Conservation (phyloP, 2,113 vertebrate genomes). For the Callopanchax toddi region DNA sequence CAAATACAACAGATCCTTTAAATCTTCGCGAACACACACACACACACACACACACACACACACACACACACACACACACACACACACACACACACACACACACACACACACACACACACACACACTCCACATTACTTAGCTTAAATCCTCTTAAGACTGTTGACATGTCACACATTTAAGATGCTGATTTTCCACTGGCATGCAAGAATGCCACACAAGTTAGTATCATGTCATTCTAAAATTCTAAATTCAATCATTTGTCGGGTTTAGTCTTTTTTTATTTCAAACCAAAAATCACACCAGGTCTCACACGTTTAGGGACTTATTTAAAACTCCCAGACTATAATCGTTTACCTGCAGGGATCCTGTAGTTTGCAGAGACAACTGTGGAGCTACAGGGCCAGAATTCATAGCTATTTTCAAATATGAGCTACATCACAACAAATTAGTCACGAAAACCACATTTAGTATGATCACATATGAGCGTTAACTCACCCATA, state of each 20-base stretch:
- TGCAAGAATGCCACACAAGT: constrained; percentile 11
- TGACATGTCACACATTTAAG: constrained; percentile 5
- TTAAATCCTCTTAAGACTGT: background rate
- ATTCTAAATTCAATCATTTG: background rate
- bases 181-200: background rate
- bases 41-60: too few species aligned
- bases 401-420: constrained; percentile 8
- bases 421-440: background rate
- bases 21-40: too few species aligned
- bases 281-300: background rate
- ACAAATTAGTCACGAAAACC: background rate
- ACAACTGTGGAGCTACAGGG: constrained; percentile 16
- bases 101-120: constrained; percentile 1
- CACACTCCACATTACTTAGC: too few species aligned
- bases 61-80: too few species aligned
- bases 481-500: constrained; percentile 74
- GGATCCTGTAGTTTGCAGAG: constrained; percentile 4
- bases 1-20: too few species aligned
- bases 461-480: background rate
- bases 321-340: background rate
- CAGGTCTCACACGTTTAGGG: background rate
- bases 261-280: background rate
- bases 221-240: too few species aligned
- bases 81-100: too few species aligned
- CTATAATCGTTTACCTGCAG: constrained; percentile 34